Base-by-base conservation (phyloP, 2,113 vertebrate genomes). In the Zosterops japonicus region DNA sequence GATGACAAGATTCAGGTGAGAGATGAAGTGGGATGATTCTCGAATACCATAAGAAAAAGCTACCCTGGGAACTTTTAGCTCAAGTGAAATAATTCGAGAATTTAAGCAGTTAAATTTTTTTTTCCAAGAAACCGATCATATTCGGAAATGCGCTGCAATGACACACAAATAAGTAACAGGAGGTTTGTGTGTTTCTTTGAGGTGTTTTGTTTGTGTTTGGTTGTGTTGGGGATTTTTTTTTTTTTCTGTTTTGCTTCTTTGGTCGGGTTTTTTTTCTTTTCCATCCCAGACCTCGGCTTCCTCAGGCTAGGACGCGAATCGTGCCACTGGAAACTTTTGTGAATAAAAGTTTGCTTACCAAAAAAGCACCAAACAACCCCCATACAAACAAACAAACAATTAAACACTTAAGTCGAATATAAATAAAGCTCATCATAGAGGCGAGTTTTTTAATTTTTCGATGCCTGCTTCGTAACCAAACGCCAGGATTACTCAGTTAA, bases 1-100 rank as follows among this genome's bases (percentile, higher is more conserved):
- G 97, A 97, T 98, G 98, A 98, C 98, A 97, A 96, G 97, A 95
- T 96, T 97, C 98, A 98, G 98, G 98, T 99, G 98, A 98, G 98
- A 97, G 97, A 95, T 93, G 97, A 96, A 97, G 93, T 87, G 95
- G 96, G 97, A 94, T 91, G 96, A 82, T 92, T 97, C 94, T 95
- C 91, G 57, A 87, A 90, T 61, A 95, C 91, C 92, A 2, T 71
- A 87, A 93, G 94, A 77, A 95, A 74, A 93, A 83, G 72, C 91
- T 42, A 50, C 90, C 95, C 95, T 97, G 97, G 97, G 96, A 97
- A 97, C 87, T 79, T 88, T 28, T 7, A 78, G 39, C 22, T 39
- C 41, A 70, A 92, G 64, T 79, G 57, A 94, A 94, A 83, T 39
- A 65, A 55, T 42, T 88, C 2, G 5, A 88, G 63, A 72, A 69